Base-by-base conservation (phyloP, 1,140 invertebrate genomes). In the Pygmarrhopalites habei region DNA sequence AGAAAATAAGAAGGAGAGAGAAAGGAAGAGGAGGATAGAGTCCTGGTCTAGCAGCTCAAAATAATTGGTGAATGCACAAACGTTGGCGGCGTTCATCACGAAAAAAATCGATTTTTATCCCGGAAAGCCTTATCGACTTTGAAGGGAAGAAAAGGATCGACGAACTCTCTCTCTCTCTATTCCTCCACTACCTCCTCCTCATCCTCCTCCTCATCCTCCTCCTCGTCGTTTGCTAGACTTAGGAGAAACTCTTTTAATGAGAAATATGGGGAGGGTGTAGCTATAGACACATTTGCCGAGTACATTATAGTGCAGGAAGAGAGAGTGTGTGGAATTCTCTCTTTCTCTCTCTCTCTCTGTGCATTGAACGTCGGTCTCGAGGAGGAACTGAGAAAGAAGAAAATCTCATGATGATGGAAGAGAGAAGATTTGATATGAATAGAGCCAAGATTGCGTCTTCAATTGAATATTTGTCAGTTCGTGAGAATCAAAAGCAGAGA, bases 401-500 rank as follows among this genome's bases (percentile, higher is more conserved):
- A n/a, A n/a, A n/a, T n/a, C 7, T 10, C 35, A 39, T 39, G 35
- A 39, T 39, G 35, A 17, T 39, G 23, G 46, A 49, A 49, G 46
- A 49, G 46, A 49, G 19, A 49, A 59, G 44, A 59, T 59, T 59
- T 30, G 17, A 17, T 17, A 59, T 59, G 57, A 59, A 59, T 59
- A 46, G 57, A 47, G 44, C 44, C 43, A 59, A 59, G 57, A 59
- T 47, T 59, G 41, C 39, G 25, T 46, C n/a, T 59, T 41, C 43
- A 47, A 59, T 59, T 59, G 57, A 59, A 59, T 59, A 46, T 49
- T 49, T 59, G 26, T 26, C 39, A 46, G 57, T 28, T 44, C 57
- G 57, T 59, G 57, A 59, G 57, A 59, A 59, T 46, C 39, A 15
- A 19, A 47, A 17, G n/a, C 26, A 19, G 15, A 47, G 17, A 41